Base-by-base conservation (phyloP, 2,888 invertebrate species). In the Sinelater perroti region DNA sequence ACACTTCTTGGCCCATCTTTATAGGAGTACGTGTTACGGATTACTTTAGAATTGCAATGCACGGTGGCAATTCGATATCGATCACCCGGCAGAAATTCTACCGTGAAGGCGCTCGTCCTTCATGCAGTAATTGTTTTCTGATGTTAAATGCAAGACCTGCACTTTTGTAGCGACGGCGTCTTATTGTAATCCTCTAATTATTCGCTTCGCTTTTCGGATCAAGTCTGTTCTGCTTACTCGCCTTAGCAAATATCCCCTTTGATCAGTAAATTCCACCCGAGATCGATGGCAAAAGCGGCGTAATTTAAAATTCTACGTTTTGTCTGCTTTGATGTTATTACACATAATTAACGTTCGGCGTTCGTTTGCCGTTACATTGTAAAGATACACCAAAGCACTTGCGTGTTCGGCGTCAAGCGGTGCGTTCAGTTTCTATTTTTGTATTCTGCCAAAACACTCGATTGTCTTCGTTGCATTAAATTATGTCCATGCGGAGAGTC, bases 41-140 rank as follows among this genome's bases (percentile, higher is more conserved):
- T 55, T 55, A 55, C 47, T 55, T 44, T 55, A 47, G 46, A 55
- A 47, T 55, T 55, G 46, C 46, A 42, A 31, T 52, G 24, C 31
- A 30, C 31, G 40, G 14, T 24, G 11, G 52, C 52, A 44, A 44
- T 52, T 52, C 33, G 42, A 44, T 44, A 52, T 52, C 44, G 52
- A 52, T 52, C 52, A 52, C 44, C 17, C 16, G 40, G 38, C 18
- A 30, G 13, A 50, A 38, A 38, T 38, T 50, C 38, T 21, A 28
- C 20, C 20, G 20, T 40, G 20, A 17, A 40, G 40, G 14, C 38
- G 13, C 26, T 40, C 20, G 13, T 18, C 10, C 4, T 14, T 11
- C 8, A 24, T 24, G 24, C 14, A 28, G 10, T 28, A 40, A 40
- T 40, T 40, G 40, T 24, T 40, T 21, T 40, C 24, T 36, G 8